Percentiles rank a stretch among this genome's conserved stretches.
These are phyloP conservation scores for Bombus soroeensis DNA, from an alignment of 1,140 invertebrate species.

Conservation along the genomic window DNA sequence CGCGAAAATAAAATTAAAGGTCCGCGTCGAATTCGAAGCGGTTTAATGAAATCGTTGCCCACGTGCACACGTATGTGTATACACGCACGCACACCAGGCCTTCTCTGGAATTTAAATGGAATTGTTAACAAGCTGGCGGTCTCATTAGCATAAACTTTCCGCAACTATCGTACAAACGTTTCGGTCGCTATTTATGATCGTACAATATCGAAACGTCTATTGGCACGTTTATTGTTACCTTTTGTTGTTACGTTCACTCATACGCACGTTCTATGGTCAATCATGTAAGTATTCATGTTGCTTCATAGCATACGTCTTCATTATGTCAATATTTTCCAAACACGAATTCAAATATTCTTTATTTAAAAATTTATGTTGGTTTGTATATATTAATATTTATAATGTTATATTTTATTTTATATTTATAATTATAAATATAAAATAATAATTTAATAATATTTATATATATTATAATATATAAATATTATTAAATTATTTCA, in stretches of 20 bases:
- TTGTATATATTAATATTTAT: no score
- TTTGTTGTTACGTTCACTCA: neutral
- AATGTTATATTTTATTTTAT: no score
- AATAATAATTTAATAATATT: no score
- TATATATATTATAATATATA: no score
- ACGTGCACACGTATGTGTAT: no score
- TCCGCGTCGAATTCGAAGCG: slow-evolving; percentile 6
- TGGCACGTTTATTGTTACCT: neutral
- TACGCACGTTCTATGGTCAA: neutral
- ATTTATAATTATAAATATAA: no score
- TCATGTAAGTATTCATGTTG: neutral
- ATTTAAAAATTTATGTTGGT: neutral
- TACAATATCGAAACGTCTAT: slow-evolving; percentile 6
- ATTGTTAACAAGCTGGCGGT: slow-evolving; percentile 41
- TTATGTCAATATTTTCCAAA: neutral
- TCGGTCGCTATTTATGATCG: neutral
- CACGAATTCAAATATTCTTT: neutral
- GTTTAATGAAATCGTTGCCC: slow-evolving; percentile 19
- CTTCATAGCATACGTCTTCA: neutral
- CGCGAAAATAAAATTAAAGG: slow-evolving; percentile 20
- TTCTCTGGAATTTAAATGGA: slow-evolving; percentile 27
- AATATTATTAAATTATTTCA: no score
- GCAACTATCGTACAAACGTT: slow-evolving; percentile 1
- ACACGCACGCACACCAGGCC: neutral
- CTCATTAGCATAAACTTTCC: slow-evolving; percentile 46